phyloP scores from a whole-genome alignment of 2,113 vertebrate species.

The Erpornis zantholeuca region DNA sequence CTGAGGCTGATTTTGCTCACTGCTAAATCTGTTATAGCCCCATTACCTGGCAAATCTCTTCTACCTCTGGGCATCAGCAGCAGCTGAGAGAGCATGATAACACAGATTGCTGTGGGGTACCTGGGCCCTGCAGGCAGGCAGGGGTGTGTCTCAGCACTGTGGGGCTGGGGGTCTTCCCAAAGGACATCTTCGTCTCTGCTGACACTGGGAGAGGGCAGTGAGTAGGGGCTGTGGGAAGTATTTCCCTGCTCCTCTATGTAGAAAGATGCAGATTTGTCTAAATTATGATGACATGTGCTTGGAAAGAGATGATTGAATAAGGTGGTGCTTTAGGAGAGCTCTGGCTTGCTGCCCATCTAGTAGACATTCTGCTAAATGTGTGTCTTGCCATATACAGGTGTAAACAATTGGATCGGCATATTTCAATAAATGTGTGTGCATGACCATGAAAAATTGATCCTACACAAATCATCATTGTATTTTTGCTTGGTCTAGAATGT shows the following conservation, averaged over 20 bases:
- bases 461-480: background rate
- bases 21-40: background rate
- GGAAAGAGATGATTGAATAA: background rate
- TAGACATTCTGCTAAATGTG: background rate
- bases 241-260: background rate
- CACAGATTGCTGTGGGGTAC: accelerated
- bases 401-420: background rate
- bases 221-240: background rate
- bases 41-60: background rate
- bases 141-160: accelerated
- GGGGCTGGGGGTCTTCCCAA: accelerated
- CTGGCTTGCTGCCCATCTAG: background rate
- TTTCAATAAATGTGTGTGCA: background rate
- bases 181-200: no score
- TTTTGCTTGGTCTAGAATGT: background rate
- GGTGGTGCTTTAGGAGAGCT: background rate
- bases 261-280: background rate
- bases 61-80: background rate
- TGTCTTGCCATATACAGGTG: background rate
- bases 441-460: background rate
- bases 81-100: accelerated
- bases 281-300: background rate
- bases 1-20: background rate
- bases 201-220: accelerated
- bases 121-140: background rate